Conservation (phyloP, 2,888 invertebrate genomes). For the Sycophila texana region DNA sequence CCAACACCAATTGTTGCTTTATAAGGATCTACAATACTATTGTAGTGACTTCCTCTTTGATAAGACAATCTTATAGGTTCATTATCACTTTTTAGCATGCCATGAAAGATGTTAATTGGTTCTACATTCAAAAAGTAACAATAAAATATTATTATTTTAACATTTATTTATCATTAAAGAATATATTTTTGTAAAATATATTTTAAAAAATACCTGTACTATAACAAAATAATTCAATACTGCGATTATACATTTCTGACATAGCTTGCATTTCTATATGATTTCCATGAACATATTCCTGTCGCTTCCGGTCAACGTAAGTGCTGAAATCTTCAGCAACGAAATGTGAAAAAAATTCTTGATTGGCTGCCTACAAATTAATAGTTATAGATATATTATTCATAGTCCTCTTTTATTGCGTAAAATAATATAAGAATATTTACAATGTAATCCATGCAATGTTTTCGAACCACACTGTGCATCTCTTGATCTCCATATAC, state of each 20-base stretch:
- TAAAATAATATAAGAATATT: conserved; percentile 66
- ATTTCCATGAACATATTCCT: conserved; percentile 89
- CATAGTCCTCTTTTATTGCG: not conserved
- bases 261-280: conserved; percentile 94
- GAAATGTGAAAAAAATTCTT: conserved; percentile 91
- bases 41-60: conserved; percentile 91
- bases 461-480: conserved; percentile 87
- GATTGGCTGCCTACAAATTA: conserved; percentile 84
- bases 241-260: conserved; percentile 91
- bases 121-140: conserved; percentile 77
- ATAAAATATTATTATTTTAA: conserved; percentile 7
- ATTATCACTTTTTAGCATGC: conserved; percentile 85
- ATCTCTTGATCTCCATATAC: conserved; percentile 94
- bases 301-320: conserved; percentile 88
- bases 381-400: conserved; percentile 1
- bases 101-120: conserved; percentile 92
- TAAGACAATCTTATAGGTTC: conserved; percentile 90
- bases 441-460: conserved; percentile 94
- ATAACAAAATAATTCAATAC: conserved; percentile 91
- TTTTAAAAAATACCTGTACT: conserved; percentile 78
- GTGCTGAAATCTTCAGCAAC: conserved; percentile 92
- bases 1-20: conserved; percentile 90
- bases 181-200: conserved; percentile 27
- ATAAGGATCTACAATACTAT: conserved; percentile 90
- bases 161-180: conserved; percentile 5